Percentiles rank a stretch among this genome's conserved stretches.
Evolutionary conservation across 2,888 invertebrate genomes (phyloP).

Genomic region (Apocheima hispidaria): DNA sequence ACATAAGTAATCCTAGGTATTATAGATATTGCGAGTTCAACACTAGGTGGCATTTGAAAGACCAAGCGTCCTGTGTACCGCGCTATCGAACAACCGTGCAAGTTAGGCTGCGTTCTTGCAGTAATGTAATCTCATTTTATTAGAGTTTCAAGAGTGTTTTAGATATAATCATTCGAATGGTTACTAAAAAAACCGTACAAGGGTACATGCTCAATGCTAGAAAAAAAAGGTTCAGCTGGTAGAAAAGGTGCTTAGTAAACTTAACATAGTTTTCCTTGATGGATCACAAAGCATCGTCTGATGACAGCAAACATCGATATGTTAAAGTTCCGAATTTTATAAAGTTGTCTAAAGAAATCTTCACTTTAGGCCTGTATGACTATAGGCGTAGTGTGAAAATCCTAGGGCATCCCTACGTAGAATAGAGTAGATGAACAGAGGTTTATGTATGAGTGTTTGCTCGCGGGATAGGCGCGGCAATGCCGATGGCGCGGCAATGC

Average conservation of each 20-base stretch:
- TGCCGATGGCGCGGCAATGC: slow-evolving; percentile 59
- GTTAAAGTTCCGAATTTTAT: background rate
- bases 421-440: slow-evolving; percentile 23
- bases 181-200: background rate
- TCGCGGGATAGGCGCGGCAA: slow-evolving; percentile 69
- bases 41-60: slow-evolving; percentile 51
- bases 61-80: slow-evolving; percentile 48
- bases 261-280: too few relatives aligned
- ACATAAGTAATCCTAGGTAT: slow-evolving; percentile 22
- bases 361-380: too few relatives aligned
- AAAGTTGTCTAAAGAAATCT: background rate
- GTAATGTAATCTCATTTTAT: background rate
- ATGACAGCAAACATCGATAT: too few relatives aligned
- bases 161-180: background rate
- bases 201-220: background rate
- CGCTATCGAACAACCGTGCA: slow-evolving; percentile 31
- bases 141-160: background rate
- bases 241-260: too few relatives aligned
- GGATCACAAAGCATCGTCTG: too few relatives aligned
- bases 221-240: too few relatives aligned
- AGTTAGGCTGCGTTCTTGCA: background rate
- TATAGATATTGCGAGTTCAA: slow-evolving; percentile 33
- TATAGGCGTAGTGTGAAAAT: too few relatives aligned
- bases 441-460: slow-evolving; percentile 66
- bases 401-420: slow-evolving; percentile 26